Evolutionary conservation across 2,113 vertebrate species (phyloP), one percentile per base, ranked within the genome.

Genomic region (Chaenogobius annularis): DNA sequence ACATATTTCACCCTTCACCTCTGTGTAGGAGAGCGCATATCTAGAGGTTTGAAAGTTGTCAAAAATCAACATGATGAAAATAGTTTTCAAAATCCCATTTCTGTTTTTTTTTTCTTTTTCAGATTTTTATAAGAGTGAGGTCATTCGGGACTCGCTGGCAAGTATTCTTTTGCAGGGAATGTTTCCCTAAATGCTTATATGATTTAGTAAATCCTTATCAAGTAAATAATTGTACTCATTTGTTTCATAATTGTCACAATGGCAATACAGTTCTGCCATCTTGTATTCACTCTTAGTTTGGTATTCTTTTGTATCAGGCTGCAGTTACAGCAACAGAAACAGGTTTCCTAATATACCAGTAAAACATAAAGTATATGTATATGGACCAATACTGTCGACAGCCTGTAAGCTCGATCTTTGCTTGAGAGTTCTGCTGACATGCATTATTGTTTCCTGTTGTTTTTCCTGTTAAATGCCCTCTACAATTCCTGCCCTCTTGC

Each of bases 91-190:
- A 83, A 68, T 62, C 47, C 0, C 1, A 3, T 72, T 55, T 31
- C 68, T 69, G 68, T n/a, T 81, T 48, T 59, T 37, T 70, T 37
- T 70, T 70, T 35, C 67, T 26, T 44, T 81, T 55, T 40, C 83
- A 99, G 98, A 95, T 87, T 99, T 99, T 93, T 99, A 99, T 91
- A 97, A 94, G 91, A 98, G 97, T 90, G 97, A 99, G 88, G 94
- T 99, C 89, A 96, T 99, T 80, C 94, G 95, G 89, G 98, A 98
- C 92, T 99, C 98, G 65, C 93, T 99, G 97, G 98, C 98, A 94
- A 98, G 98, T 96, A 81, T 63, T 35, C 19, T 56, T 48, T 26
- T 55, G 37, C 15, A 19, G 7, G 15, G 5, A 17, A 50, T 50
- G 26, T 50, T 19, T 19, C 15, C 17, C 15, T 50, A 50, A 17